Evolutionary conservation across 2,888 invertebrate genomes (phyloP).

Genomic region (Tridacna gigas): DNA sequence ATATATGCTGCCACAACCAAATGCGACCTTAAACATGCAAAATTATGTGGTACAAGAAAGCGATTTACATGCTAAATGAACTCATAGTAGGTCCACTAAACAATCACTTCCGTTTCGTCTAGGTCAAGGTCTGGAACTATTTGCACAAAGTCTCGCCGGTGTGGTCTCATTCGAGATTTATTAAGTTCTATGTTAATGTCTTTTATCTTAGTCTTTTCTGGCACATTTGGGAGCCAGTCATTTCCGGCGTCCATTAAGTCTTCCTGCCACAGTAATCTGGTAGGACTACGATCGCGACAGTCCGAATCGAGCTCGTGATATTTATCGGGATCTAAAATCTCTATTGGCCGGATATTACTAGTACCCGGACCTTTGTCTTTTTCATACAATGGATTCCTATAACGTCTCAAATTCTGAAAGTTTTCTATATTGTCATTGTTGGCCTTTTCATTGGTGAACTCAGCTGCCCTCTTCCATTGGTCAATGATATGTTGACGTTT

Average conservation of each 20-base stretch:
- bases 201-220: conserved; percentile 75
- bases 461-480: conserved; percentile 85
- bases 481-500: conserved; percentile 86
- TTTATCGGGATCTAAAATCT: conserved; percentile 87
- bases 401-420: conserved; percentile 90
- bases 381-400: conserved; percentile 90
- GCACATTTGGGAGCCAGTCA: conserved; percentile 74
- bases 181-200: conserved; percentile 78
- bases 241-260: conserved; percentile 73
- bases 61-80: too few species aligned
- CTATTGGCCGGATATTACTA: conserved; percentile 85
- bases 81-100: conserved; percentile 46
- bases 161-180: conserved; percentile 54
- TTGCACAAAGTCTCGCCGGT: conserved; percentile 50
- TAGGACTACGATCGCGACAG: conserved; percentile 76
- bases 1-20: too few species aligned
- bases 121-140: conserved; percentile 65
- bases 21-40: too few species aligned
- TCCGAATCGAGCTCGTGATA: conserved; percentile 47
- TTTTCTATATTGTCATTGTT: conserved; percentile 97
- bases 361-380: conserved; percentile 86
- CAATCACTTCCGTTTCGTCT: conserved; percentile 78
- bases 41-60: too few species aligned
- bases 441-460: conserved; percentile 87
- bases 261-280: conserved; percentile 65